phyloP scores from a whole-genome alignment of 2,888 invertebrate species.

The Stratiomys singularior region DNA sequence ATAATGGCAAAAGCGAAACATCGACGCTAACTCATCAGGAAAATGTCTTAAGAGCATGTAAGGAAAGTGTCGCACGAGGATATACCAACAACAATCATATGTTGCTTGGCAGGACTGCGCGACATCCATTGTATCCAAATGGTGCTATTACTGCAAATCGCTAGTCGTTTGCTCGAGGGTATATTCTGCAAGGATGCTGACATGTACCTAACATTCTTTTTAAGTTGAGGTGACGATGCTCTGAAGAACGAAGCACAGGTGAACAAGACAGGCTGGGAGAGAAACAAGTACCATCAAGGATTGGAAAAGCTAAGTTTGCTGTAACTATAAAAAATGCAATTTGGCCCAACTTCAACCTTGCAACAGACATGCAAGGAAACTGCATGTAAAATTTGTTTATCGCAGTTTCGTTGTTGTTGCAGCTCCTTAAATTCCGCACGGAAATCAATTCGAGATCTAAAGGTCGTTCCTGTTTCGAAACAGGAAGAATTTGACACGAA shows the following conservation, averaged over 20 bases:
- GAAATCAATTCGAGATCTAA: background rate
- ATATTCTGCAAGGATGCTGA: constrained; percentile 14
- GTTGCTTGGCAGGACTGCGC: constrained; percentile 18
- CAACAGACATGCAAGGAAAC: background rate
- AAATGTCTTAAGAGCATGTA: constrained; percentile 9
- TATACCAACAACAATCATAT: background rate
- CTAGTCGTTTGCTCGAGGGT: constrained; percentile 13
- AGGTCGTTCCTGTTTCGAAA: constrained; percentile 11
- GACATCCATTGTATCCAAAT: constrained; percentile 26
- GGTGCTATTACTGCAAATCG: constrained; percentile 29
- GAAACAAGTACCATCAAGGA: background rate
- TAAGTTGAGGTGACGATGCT: background rate
- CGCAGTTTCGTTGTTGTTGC: background rate
- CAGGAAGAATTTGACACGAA: background rate
- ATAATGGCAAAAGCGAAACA: background rate
- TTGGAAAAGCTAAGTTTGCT: background rate
- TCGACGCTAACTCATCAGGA: constrained; percentile 29
- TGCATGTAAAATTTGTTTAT: constrained; percentile 29
- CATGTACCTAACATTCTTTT: background rate
- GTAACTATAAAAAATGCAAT: constrained; percentile 21
- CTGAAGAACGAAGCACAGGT: background rate
- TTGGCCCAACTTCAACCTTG: constrained; percentile 15
- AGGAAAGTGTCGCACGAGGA: background rate
- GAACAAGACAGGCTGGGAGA: background rate
- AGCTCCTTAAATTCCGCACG: background rate